phyloP scores from a whole-genome alignment of 1,140 invertebrate species.

The Amyelois transitella region DNA sequence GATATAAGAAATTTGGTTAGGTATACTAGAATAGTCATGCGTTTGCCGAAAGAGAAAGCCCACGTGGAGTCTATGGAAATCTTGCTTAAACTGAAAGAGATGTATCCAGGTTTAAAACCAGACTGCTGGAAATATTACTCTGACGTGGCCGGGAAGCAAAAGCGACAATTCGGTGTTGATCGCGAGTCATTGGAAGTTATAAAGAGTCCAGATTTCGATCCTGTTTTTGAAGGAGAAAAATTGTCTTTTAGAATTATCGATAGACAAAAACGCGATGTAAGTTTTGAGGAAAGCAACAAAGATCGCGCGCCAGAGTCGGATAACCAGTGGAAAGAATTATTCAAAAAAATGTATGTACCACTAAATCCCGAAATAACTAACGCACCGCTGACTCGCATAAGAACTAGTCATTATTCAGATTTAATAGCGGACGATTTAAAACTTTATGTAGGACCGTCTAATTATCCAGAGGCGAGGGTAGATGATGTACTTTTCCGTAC shows the following conservation, averaged over 20 bases:
- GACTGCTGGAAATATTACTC: conserved; percentile 63
- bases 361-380: conserved; percentile 40
- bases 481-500: conserved; percentile 41
- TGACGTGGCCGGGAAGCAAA: conserved; percentile 56
- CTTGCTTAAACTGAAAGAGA: conserved; percentile 31
- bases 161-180: conserved; percentile 57
- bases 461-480: conserved; percentile 52
- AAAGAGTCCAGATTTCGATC: conserved; percentile 44
- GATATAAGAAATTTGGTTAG: conserved; percentile 48
- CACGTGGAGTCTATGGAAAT: conserved; percentile 48
- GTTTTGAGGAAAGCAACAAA: conserved; percentile 30
- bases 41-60: conserved; percentile 43
- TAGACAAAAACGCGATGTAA: conserved; percentile 45
- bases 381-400: conserved; percentile 35
- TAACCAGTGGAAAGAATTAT: conserved; percentile 26
- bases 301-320: conserved; percentile 15
- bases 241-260: conserved; percentile 53
- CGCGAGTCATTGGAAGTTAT: conserved; percentile 52
- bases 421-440: conserved; percentile 56
- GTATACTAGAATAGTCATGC: conserved; percentile 55
- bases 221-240: conserved; percentile 38
- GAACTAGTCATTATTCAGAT: conserved; percentile 52
- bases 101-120: conserved; percentile 45
- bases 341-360: conserved; percentile 43
- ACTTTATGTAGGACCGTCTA: conserved; percentile 49